Evolutionary conservation across 2,888 invertebrate species (phyloP).

Genomic region (Lottia scabra): DNA sequence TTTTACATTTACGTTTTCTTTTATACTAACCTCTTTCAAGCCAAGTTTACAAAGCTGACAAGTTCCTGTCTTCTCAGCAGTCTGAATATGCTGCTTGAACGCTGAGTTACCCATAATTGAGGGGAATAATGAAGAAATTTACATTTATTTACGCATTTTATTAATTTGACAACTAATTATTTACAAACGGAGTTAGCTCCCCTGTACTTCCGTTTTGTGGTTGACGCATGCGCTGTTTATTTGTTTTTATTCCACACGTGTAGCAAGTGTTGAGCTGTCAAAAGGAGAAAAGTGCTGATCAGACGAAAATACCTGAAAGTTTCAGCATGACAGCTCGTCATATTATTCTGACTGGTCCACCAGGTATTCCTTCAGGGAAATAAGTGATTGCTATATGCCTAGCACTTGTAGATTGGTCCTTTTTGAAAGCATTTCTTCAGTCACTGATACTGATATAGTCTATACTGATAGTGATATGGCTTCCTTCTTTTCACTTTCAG

Average conservation of each 20-base stretch:
- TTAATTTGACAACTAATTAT: neutral
- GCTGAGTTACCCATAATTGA: slow-evolving; percentile 85
- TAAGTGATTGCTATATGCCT: neutral
- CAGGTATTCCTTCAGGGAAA: slow-evolving; percentile 40
- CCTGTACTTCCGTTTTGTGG: neutral
- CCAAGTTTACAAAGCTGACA: slow-evolving; percentile 87
- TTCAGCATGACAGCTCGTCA: slow-evolving; percentile 29
- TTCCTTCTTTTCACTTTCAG: too few species aligned
- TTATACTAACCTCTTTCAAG: slow-evolving; percentile 76
- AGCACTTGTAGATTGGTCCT: too few species aligned
- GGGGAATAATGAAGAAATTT: neutral
- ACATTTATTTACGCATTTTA: neutral
- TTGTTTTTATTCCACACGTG: slow-evolving; percentile 10
- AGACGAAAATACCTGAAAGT: neutral
- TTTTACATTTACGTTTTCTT: too few species aligned
- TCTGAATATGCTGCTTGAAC: slow-evolving; percentile 90
- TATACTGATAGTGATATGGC: too few species aligned
- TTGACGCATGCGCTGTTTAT: slow-evolving; percentile 9
- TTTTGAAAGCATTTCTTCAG: too few species aligned
- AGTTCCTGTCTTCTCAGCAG: slow-evolving; percentile 94
- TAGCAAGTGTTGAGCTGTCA: neutral
- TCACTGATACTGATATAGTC: too few species aligned
- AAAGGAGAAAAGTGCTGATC: neutral
- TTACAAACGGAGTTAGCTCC: neutral
- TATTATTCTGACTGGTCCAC: slow-evolving; percentile 47